phyloP scores from a whole-genome alignment of 53 echinoderm and acorn worm species.

The Antedon mediterranea region DNA sequence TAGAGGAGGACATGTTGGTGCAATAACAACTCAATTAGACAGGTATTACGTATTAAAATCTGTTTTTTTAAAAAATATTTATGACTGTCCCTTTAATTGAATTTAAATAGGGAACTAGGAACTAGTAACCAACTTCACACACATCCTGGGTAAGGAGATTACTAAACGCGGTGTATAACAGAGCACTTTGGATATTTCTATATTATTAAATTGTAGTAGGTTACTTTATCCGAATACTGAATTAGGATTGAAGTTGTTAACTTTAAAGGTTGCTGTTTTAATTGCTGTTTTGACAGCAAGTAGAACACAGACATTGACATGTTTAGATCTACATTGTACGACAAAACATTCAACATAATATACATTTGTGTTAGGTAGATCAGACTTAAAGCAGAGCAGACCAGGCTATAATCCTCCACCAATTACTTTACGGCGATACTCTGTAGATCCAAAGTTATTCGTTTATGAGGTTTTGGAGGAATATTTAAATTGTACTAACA shows the following conservation, averaged over 20 bases:
- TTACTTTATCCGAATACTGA: no score
- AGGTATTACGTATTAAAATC: no score
- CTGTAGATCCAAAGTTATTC: constrained; percentile 5
- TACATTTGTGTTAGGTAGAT: not conserved
- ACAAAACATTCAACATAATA: not conserved
- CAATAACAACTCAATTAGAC: no score
- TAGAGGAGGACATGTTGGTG: no score
- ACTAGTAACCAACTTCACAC: no score
- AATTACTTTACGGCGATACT: constrained; percentile 9
- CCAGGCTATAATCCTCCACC: constrained; percentile 14
- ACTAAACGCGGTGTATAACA: no score
- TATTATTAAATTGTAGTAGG: no score
- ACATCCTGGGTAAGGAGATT: no score
- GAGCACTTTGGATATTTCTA: no score
- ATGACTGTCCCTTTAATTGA: no score
- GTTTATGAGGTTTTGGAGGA: constrained; percentile 4
- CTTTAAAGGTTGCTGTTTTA: not conserved
- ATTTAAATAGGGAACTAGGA: no score
- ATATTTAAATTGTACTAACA: constrained; percentile 5
- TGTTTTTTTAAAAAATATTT: no score
- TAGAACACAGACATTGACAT: constrained; percentile 8
- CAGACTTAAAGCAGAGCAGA: constrained; percentile 10
- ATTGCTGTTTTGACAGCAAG: constrained; percentile 3
- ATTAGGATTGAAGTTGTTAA: not conserved
- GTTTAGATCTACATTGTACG: constrained; percentile 11